phyloP scores from a whole-genome alignment of 2,888 invertebrate genomes.

The Myathropa florea region DNA sequence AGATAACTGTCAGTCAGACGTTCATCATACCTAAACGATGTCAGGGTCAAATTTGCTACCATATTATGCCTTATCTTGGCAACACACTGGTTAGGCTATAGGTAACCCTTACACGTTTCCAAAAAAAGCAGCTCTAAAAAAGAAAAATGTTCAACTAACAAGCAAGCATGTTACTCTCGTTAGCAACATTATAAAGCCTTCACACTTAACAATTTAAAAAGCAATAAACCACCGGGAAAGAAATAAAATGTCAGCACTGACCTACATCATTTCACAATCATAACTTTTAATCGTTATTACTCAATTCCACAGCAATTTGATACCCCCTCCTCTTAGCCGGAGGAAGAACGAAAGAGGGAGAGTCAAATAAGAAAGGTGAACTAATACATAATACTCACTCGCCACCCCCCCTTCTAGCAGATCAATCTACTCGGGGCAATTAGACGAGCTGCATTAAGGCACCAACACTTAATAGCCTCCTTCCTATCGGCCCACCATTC shows the following conservation, averaged over 20 bases:
- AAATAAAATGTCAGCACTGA: conserved; percentile 6
- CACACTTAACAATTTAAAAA: neutral
- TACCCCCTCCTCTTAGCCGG: neutral
- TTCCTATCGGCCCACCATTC: neutral
- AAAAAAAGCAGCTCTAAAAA: neutral
- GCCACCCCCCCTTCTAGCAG: neutral
- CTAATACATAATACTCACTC: neutral
- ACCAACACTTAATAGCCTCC: conserved; percentile 38
- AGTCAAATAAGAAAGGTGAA: neutral
- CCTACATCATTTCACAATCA: conserved; percentile 3
- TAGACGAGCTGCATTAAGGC: conserved; percentile 34
- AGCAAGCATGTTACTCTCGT: neutral
- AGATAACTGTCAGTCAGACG: neutral
- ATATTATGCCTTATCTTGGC: neutral
- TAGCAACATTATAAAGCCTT: neutral
- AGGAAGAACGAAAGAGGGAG: too few species aligned
- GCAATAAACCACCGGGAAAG: neutral
- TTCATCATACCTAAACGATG: neutral
- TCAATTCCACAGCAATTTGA: neutral
- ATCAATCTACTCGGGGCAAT: conserved; percentile 40
- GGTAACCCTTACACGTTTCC: neutral
- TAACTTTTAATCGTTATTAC: neutral
- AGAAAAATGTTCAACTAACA: neutral
- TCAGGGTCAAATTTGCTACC: neutral
- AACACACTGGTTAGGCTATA: neutral